Percentiles rank a stretch among this genome's conserved stretches.
Evolutionary conservation across 1,140 invertebrate species (phyloP).

Genomic region (Danaus melanippus): DNA sequence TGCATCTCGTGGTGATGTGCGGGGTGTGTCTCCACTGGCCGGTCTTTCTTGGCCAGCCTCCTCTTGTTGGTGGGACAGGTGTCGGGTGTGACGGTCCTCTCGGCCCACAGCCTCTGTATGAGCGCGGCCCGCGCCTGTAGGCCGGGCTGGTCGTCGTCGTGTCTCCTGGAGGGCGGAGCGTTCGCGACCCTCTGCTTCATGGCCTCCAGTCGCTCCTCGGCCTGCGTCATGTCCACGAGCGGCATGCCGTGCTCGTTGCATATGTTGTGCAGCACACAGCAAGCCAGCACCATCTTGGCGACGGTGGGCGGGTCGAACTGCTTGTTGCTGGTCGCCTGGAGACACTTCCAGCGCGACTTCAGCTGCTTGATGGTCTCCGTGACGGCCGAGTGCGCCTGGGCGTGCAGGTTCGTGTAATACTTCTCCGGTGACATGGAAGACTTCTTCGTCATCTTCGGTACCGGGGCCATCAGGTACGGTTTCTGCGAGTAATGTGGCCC

Average conservation of each 20-base stretch:
- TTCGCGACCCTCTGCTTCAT: constrained; percentile 63
- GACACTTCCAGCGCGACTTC: constrained; percentile 56
- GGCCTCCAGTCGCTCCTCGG: constrained; percentile 50
- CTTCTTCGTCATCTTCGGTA: constrained; percentile 60
- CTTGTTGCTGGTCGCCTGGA: constrained; percentile 53
- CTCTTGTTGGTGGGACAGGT: constrained; percentile 36
- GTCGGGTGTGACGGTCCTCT: constrained; percentile 35
- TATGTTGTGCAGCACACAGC: constrained; percentile 54
- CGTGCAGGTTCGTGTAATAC: constrained; percentile 49
- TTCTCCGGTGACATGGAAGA: constrained; percentile 53
- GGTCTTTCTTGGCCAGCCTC: constrained; percentile 43
- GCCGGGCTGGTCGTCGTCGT: constrained; percentile 37
- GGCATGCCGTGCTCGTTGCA: constrained; percentile 39
- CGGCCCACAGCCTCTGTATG: constrained; percentile 52
- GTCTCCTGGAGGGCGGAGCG: constrained; percentile 39
- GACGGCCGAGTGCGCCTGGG: constrained; percentile 35
- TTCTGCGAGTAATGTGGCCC: constrained; percentile 49
- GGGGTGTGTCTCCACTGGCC: constrained; percentile 22
- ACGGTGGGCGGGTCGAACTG: constrained; percentile 49
- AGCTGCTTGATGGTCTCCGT: constrained; percentile 51
- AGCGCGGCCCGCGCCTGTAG: constrained; percentile 30
- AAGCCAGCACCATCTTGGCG: constrained; percentile 47
- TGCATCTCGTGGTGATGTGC: constrained; percentile 10
- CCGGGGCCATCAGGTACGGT: constrained; percentile 52
- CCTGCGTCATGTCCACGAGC: constrained; percentile 36